These are phyloP conservation scores for Coregonus clupeaformis DNA, from an alignment of 2,113 vertebrate genomes.

Conservation along the genomic window DNA sequence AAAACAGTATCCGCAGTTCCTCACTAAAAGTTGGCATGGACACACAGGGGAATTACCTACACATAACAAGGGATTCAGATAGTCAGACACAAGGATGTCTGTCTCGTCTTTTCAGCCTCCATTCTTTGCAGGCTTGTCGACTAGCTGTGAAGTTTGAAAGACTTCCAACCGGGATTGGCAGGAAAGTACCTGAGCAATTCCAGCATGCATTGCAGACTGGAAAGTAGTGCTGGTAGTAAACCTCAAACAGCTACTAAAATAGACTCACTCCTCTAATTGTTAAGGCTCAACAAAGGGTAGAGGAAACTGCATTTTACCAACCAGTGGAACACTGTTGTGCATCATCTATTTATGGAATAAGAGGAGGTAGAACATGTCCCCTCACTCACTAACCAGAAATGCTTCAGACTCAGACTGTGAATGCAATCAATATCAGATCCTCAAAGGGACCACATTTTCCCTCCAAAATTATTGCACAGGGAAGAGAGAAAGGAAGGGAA, in stretches of 20 bases:
- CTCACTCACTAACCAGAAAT: background rate
- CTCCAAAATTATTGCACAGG: background rate
- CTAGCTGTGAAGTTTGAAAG: background rate
- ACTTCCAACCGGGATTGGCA: background rate
- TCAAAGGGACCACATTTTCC: background rate
- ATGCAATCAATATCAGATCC: background rate
- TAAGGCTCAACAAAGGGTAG: background rate
- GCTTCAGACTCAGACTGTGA: background rate
- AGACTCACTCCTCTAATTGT: background rate
- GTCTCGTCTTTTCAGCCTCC: background rate
- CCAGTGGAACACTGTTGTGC: background rate
- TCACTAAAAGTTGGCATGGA: background rate
- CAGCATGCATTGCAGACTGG: background rate
- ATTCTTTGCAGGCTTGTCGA: background rate
- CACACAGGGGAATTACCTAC: background rate
- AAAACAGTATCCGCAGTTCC: background rate
- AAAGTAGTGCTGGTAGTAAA: background rate
- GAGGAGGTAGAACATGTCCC: background rate
- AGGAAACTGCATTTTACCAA: background rate
- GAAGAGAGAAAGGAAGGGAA: constrained; percentile 7
- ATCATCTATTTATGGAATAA: background rate
- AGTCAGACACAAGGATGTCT: background rate
- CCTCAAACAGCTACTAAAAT: background rate
- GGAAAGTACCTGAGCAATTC: background rate
- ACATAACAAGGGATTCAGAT: background rate